Base-by-base conservation (phyloP, 2,888 invertebrate species). In the Calameuta idolon region DNA sequence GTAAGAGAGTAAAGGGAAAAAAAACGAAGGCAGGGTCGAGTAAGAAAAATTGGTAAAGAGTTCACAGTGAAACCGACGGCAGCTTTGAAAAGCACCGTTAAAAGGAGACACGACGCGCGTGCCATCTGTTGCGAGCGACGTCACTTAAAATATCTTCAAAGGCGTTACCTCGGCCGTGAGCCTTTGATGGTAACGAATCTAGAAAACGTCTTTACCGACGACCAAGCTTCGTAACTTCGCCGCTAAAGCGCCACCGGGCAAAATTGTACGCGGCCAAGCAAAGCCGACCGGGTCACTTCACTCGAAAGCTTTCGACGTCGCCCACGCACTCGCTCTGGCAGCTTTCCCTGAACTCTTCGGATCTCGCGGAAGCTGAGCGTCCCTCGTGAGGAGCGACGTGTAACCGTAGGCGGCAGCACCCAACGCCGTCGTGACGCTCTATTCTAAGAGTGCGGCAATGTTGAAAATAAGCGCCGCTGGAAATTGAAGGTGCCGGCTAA, bases 391-490 rank as follows among this genome's bases (percentile, higher is more conserved):
- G 23, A 55, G 9, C 23, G 55, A 9, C 35, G 35, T 35, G 55
- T 23, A 15, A 55, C 55, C 55, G 55, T 55, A 23, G 81, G 81
- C 80, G 80, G 81, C 81, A 81, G 82, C 82, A 83, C 81, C 75
- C 79, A 77, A 81, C 78, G 79, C 81, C 79, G 79, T 82, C 79
- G 79, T 77, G 80, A 75, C 76, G 79, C 80, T 75, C 80, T 75
- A 78, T 78, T 76, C 75, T 78, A 71, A 82, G 80, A 83, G 81
- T 77, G 80, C 80, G 78, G 76, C 83, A 84, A 82, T 82, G 86
- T 85, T 85, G 88, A 89, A 89, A 90, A 90, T 89, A 90, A 90
- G 89, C 87, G 85, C 85, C 85, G 83, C 90, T 90, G 90, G 91
- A 90, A 88, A 88, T 86, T 86, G 87, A 89, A 87, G 86, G 83